Percentiles rank a stretch among this genome's conserved stretches.
Conservation (phyloP, 2,888 invertebrate species). For the Atrina japonica region DNA sequence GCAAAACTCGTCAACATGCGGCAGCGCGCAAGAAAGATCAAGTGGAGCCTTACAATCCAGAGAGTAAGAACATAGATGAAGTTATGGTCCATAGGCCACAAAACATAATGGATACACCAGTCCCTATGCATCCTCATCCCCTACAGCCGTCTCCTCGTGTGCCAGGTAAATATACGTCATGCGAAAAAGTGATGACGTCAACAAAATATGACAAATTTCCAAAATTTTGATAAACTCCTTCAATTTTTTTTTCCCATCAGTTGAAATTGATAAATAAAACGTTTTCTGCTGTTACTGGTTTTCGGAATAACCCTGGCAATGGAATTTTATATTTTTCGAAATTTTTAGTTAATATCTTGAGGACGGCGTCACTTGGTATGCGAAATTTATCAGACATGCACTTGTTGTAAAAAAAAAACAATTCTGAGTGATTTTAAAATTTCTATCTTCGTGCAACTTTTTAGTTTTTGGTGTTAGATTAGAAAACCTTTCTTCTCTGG, state of each 20-base stretch:
- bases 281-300: too few species aligned
- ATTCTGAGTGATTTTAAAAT: too few species aligned
- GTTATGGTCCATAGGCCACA: slow-evolving; percentile 43
- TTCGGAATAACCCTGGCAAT: too few species aligned
- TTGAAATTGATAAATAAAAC: too few species aligned
- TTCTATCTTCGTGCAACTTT: slow-evolving; percentile 6
- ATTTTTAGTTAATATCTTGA: slow-evolving; percentile 26
- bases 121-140: slow-evolving; percentile 60
- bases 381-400: too few species aligned
- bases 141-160: slow-evolving; percentile 50
- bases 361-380: slow-evolving; percentile 24
- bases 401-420: too few species aligned
- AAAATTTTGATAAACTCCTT: too few species aligned
- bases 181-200: slow-evolving; percentile 40
- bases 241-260: too few species aligned
- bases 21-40: slow-evolving; percentile 3
- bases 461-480: not conserved
- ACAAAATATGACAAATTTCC: slow-evolving; percentile 21
- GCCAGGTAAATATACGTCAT: slow-evolving; percentile 49
- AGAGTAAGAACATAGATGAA: slow-evolving; percentile 41
- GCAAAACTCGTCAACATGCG: slow-evolving; percentile 34
- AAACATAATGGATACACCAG: slow-evolving; percentile 62
- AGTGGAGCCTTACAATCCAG: slow-evolving; percentile 17
- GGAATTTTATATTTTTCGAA: not conserved
- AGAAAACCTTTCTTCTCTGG: too few species aligned